A percentile compares a stretch with the other conserved stretches of the same genome.
These are phyloP conservation scores for Parazoanthus atlanticus DNA, from an alignment of 92 coral and sea anemone species.

Conservation along the genomic window DNA sequence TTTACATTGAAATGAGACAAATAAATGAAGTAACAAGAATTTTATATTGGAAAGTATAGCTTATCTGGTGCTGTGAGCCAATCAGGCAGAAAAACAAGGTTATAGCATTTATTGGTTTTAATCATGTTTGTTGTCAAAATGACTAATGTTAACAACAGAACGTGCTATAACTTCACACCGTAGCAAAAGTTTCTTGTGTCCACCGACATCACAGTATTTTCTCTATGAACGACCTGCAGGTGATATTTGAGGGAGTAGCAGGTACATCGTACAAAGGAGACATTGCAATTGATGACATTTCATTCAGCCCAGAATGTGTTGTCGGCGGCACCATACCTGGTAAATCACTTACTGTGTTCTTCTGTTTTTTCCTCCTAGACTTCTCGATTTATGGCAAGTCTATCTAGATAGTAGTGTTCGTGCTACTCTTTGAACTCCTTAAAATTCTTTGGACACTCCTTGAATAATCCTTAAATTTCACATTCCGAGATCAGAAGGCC, in stretches of 20 bases:
- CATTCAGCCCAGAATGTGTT: conserved; percentile 83
- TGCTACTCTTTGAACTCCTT: not conserved
- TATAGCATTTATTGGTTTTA: not conserved
- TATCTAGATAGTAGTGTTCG: not conserved
- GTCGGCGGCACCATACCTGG: conserved; percentile 64
- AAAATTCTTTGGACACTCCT: no score
- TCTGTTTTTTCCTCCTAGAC: not conserved
- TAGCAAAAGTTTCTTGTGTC: not conserved
- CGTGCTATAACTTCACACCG: not conserved
- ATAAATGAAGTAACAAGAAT: no score
- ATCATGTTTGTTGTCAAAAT: not conserved
- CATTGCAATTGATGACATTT: conserved; percentile 88
- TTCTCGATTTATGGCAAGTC: no score
- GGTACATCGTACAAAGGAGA: conserved; percentile 90
- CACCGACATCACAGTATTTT: not conserved
- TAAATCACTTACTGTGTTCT: conserved; percentile 16
- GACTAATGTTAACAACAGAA: not conserved
- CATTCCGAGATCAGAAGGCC: no score
- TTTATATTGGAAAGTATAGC: no score
- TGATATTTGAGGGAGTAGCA: conserved; percentile 85
- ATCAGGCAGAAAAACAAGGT: no score
- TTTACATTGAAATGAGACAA: no score
- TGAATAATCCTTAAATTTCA: no score
- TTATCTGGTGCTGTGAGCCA: no score
- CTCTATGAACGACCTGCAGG: conserved; percentile 39